Conservation (phyloP, 35 echinoderm and acorn worm genomes). For the Acanthaster planci region DNA sequence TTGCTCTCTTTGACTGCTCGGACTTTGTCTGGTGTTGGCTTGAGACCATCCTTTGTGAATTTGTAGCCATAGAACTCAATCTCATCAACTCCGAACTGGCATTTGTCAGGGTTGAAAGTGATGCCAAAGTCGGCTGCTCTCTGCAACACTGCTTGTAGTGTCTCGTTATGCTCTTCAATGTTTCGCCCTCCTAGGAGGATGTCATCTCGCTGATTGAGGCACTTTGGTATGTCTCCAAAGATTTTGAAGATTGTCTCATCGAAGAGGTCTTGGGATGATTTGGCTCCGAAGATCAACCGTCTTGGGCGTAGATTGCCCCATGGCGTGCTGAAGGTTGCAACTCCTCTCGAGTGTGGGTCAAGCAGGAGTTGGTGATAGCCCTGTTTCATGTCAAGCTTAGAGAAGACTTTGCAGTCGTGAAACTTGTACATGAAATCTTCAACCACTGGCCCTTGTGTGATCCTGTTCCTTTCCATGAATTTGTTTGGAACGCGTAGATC, state of each 20-base stretch:
- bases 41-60: constrained; percentile 74
- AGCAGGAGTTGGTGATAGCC: constrained; percentile 66
- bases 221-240: constrained; percentile 65
- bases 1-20: constrained; percentile 46
- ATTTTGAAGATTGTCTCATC: constrained; percentile 54
- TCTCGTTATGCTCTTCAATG: constrained; percentile 67
- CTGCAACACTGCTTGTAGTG: constrained; percentile 36
- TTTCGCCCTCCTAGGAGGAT: constrained; percentile 51
- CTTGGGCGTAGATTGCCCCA: constrained; percentile 39
- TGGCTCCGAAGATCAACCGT: constrained; percentile 36
- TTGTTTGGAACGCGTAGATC: constrained; percentile 58
- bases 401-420: constrained; percentile 55
- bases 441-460: constrained; percentile 51
- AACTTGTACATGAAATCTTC: constrained; percentile 80
- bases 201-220: constrained; percentile 66
- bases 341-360: constrained; percentile 47
- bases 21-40: constrained; percentile 59
- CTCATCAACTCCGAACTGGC: constrained; percentile 46
- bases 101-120: constrained; percentile 64
- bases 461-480: constrained; percentile 64
- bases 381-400: constrained; percentile 63
- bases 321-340: constrained; percentile 52
- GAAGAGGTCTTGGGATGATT: constrained; percentile 61
- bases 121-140: constrained; percentile 53
- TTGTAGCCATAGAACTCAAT: constrained; percentile 70